Evolutionary conservation across 2,113 vertebrate species (phyloP).

Genomic region (Ptyas mucosa): DNA sequence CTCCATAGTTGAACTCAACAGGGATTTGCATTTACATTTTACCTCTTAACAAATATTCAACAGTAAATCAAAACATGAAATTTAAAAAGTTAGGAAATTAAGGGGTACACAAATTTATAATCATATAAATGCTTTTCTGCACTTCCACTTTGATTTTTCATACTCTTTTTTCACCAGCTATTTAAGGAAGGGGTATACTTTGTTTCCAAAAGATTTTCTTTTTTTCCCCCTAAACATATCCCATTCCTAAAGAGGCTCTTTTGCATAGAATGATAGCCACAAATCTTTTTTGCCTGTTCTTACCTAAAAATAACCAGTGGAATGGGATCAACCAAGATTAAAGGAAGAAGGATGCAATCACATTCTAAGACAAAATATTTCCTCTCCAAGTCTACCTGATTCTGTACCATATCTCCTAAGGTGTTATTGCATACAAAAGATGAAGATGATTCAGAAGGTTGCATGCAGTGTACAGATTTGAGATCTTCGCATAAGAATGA

Average conservation of each 20-base stretch:
- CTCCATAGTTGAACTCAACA: background rate
- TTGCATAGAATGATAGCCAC: background rate
- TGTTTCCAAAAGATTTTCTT: background rate
- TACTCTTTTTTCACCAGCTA: background rate
- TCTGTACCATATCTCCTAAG: background rate
- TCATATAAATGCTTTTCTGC: background rate
- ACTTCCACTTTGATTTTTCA: background rate
- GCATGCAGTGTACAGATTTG: background rate
- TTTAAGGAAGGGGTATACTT: background rate
- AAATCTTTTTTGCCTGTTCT: background rate
- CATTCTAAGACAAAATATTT: background rate
- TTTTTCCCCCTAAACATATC: background rate
- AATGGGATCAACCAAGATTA: background rate
- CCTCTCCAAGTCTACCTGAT: background rate
- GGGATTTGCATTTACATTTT: background rate
- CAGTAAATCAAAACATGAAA: background rate
- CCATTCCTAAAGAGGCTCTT: background rate
- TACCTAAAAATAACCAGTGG: background rate
- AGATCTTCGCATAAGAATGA: background rate
- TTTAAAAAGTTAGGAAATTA: background rate
- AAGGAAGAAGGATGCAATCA: background rate
- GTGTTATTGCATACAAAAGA: background rate
- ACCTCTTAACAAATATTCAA: background rate
- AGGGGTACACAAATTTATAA: background rate
- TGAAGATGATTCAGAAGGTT: background rate